Percentiles rank a stretch among this genome's conserved stretches.
phyloP scores from a whole-genome alignment of 2,113 vertebrate genomes.

The Sebastes fasciatus region DNA sequence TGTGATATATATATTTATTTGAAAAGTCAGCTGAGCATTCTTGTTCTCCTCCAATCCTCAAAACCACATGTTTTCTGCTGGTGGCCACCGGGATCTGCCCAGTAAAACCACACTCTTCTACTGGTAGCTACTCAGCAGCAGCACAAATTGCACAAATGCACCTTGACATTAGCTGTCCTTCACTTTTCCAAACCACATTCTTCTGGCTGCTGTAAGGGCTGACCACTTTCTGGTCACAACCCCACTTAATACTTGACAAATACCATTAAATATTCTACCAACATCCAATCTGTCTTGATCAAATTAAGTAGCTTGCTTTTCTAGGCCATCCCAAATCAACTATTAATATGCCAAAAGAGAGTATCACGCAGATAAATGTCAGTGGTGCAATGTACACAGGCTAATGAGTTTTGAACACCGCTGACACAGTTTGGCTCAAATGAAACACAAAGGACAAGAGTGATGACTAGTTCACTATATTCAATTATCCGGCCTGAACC shows the following conservation, averaged over 20 bases:
- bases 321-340: conserved; percentile 38
- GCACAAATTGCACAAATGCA: conserved; percentile 26
- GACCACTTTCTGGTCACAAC: conserved; percentile 25
- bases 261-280: conserved; percentile 32
- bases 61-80: conserved; percentile 11
- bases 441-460: conserved; percentile 63
- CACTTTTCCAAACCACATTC: conserved; percentile 7
- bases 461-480: conserved; percentile 70
- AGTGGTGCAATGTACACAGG: conserved; percentile 51
- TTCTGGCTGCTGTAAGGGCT: background rate
- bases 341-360: conserved; percentile 59
- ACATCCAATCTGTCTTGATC: conserved; percentile 38
- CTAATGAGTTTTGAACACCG: conserved; percentile 76
- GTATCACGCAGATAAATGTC: conserved; percentile 60
- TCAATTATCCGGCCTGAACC: conserved; percentile 70
- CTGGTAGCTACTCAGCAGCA: background rate
- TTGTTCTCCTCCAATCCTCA: conserved; percentile 1
- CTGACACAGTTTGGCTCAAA: conserved; percentile 55
- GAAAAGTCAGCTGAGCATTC: background rate
- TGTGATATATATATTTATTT: background rate
- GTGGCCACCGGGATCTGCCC: background rate
- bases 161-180: conserved; percentile 19
- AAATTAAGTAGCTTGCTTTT: conserved; percentile 42
- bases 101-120: conserved; percentile 4
- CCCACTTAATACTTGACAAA: conserved; percentile 29